Evolutionary conservation across 2,113 vertebrate species (phyloP).

Genomic region (Leuciscus idus): DNA sequence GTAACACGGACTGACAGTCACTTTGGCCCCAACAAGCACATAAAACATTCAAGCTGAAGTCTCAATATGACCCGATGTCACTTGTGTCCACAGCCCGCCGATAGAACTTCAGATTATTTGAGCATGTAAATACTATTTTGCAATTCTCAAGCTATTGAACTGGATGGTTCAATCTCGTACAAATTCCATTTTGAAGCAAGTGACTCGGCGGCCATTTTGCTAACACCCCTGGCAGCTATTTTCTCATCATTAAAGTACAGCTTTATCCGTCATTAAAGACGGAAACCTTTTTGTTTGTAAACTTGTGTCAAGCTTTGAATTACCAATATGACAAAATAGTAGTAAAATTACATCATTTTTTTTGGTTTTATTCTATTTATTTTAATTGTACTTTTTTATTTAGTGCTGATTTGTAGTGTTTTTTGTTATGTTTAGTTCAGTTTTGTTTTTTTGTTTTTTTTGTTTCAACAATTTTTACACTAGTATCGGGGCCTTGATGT

Average conservation of each 20-base stretch:
- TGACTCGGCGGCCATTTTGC: background rate
- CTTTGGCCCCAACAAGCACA: constrained; percentile 1
- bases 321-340: background rate
- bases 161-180: background rate
- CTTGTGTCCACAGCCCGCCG: background rate
- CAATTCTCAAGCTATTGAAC: background rate
- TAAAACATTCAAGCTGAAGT: constrained; percentile 22
- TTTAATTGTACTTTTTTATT: background rate
- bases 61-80: constrained; percentile 10
- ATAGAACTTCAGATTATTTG: background rate
- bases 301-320: too few relatives aligned
- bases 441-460: background rate
- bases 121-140: background rate
- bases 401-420: background rate
- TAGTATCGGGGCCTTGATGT: too few relatives aligned
- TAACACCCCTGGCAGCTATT: background rate
- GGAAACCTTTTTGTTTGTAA: background rate
- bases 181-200: background rate
- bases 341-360: background rate
- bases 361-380: background rate
- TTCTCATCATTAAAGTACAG: background rate
- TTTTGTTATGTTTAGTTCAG: background rate
- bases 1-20: constrained; percentile 34
- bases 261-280: too few relatives aligned
- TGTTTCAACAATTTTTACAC: too few relatives aligned